phyloP scores from a whole-genome alignment of 2,888 invertebrate genomes.

The Ophion ventricosus region DNA sequence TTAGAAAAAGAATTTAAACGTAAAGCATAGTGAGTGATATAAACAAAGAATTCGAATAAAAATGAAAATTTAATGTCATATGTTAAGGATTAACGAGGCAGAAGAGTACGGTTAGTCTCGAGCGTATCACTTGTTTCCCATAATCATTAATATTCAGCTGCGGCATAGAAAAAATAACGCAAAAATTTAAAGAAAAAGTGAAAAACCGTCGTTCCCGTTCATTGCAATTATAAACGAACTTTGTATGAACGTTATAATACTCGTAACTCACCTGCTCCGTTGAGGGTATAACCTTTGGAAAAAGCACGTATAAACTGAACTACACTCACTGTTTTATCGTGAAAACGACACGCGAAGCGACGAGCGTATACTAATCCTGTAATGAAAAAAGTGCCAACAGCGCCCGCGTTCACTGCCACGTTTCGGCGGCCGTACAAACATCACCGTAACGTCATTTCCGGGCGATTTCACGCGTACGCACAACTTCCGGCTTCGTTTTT shows the following conservation, averaged over 20 bases:
- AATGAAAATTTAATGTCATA: conserved; percentile 49
- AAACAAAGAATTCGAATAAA: background rate
- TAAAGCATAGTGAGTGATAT: background rate
- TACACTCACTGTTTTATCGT: conserved; percentile 31
- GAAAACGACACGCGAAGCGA: conserved; percentile 44
- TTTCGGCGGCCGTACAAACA: conserved; percentile 73
- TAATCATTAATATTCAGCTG: background rate
- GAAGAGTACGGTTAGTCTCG: background rate
- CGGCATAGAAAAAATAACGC: background rate
- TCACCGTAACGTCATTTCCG: conserved; percentile 73
- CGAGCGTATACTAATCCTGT: conserved; percentile 25
- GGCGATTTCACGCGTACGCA: conserved; percentile 48
- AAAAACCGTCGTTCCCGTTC: background rate
- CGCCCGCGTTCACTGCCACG: conserved; percentile 77
- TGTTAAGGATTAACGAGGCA: conserved; percentile 50
- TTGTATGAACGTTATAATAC: conserved; percentile 14
- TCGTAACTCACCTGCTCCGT: conserved; percentile 51
- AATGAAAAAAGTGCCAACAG: conserved; percentile 75
- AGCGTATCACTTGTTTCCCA: background rate
- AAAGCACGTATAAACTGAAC: conserved; percentile 59
- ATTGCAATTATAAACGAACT: conserved; percentile 6
- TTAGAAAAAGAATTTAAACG: background rate
- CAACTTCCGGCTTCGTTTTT: conserved; percentile 50
- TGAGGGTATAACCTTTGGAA: conserved; percentile 55
- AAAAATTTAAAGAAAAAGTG: background rate